These are phyloP conservation scores for Mythimna ferrago DNA, from an alignment of 2,888 invertebrate genomes.

Conservation along the genomic window DNA sequence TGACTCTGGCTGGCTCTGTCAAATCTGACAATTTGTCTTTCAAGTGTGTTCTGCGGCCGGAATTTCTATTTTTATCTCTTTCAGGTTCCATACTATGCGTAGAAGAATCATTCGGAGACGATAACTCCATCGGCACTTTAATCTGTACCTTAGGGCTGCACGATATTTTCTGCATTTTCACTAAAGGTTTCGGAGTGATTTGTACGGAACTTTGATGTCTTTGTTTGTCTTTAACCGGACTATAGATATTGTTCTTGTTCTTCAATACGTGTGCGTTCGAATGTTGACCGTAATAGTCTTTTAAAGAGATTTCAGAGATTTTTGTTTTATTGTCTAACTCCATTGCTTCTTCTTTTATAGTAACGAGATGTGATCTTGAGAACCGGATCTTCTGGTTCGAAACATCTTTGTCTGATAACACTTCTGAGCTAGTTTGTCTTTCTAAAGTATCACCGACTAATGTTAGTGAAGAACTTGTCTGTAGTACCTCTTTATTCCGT, in stretches of 20 bases:
- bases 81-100: slow-evolving; percentile 38
- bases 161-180: slow-evolving; percentile 79
- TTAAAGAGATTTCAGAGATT: background rate
- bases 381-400: background rate
- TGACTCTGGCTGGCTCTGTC: no score
- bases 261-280: slow-evolving; percentile 46
- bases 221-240: slow-evolving; percentile 65
- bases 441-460: slow-evolving; percentile 78
- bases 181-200: slow-evolving; percentile 78
- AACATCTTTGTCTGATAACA: background rate
- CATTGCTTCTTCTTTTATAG: slow-evolving; percentile 52
- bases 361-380: slow-evolving; percentile 62
- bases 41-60: no score
- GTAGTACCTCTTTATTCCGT: slow-evolving; percentile 76
- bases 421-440: slow-evolving; percentile 19
- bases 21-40: no score
- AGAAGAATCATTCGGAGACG: background rate
- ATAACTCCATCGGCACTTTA: background rate
- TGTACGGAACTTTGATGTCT: slow-evolving; percentile 62
- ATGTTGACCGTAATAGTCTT: background rate
- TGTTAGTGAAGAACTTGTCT: slow-evolving; percentile 79
- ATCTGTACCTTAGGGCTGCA: slow-evolving; percentile 58
- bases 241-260: slow-evolving; percentile 76
- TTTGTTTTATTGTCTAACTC: slow-evolving; percentile 38
- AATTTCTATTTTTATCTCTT: slow-evolving; percentile 28